phyloP scores from a whole-genome alignment of 2,888 invertebrate species.

The Diplolepis rosae region DNA sequence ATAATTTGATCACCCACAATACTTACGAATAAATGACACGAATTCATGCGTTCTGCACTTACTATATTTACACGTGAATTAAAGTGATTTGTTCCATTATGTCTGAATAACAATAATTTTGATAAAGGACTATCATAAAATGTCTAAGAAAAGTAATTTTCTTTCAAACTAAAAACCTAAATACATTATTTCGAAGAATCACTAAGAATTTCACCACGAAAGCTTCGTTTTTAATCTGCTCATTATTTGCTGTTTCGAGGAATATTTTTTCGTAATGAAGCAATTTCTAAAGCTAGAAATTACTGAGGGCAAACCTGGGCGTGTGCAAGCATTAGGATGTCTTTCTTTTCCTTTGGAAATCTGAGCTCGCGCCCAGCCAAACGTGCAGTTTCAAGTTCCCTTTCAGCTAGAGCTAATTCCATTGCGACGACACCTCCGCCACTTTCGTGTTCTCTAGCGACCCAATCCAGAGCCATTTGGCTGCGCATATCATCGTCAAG shows the following conservation, averaged over 20 bases:
- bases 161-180: not conserved
- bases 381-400: constrained; percentile 89
- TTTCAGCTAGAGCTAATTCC: constrained; percentile 89
- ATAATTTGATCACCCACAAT: too few relatives aligned
- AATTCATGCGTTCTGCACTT: constrained; percentile 26
- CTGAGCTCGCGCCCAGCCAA: constrained; percentile 92
- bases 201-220: not conserved
- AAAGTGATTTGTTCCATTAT: constrained; percentile 44
- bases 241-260: constrained; percentile 1
- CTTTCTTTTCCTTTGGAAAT: constrained; percentile 96
- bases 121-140: not conserved
- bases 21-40: constrained; percentile 6
- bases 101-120: not conserved
- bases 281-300: constrained; percentile 36
- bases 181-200: not conserved
- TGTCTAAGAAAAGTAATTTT: constrained; percentile 23
- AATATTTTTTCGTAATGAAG: not conserved
- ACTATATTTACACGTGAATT: constrained; percentile 51
- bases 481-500: constrained; percentile 96
- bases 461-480: constrained; percentile 97
- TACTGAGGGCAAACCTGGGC: constrained; percentile 80
- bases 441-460: constrained; percentile 85
- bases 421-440: constrained; percentile 82
- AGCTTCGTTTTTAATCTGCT: not conserved
- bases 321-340: constrained; percentile 92